phyloP scores from a whole-genome alignment of 1,140 invertebrate species.

The Cataglyphis hispanica region DNA sequence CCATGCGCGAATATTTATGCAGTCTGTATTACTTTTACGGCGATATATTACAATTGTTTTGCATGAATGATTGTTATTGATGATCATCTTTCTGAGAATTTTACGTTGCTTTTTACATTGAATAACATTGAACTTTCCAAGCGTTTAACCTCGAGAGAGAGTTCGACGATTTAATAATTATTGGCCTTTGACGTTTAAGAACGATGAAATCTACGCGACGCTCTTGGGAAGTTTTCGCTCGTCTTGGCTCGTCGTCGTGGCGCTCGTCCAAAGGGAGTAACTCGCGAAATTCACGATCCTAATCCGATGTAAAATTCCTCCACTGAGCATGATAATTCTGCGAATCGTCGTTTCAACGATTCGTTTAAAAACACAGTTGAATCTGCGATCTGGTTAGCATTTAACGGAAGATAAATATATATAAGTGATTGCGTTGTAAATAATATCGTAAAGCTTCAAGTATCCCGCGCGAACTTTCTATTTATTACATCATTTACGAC shows the following conservation, averaged over 20 bases:
- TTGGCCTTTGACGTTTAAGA: neutral
- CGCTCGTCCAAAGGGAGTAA: conserved; percentile 38
- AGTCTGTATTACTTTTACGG: too few relatives aligned
- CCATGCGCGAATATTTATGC: neutral
- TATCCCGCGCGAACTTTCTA: conserved; percentile 42
- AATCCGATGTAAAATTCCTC: conserved; percentile 39
- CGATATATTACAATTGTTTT: neutral
- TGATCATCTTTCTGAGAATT: neutral
- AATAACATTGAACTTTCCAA: neutral
- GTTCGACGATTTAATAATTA: neutral
- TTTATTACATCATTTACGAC: conserved; percentile 6
- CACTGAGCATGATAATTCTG: conserved; percentile 32
- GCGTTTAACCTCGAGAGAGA: neutral
- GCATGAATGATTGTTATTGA: too few relatives aligned
- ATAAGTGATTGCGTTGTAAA: conserved; percentile 14
- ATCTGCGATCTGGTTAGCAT: neutral
- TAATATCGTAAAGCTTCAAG: conserved; percentile 20
- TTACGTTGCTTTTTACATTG: neutral
- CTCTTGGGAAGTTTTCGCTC: neutral
- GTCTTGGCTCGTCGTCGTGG: conserved; percentile 42
- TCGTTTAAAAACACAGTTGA: neutral
- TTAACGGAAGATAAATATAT: conserved; percentile 32
- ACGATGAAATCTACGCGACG: neutral
- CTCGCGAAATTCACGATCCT: conserved; percentile 29
- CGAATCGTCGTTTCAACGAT: conserved; percentile 29